phyloP scores from a whole-genome alignment of 2,797 vertebrate genomes.

The Tiaroga cobitis region DNA sequence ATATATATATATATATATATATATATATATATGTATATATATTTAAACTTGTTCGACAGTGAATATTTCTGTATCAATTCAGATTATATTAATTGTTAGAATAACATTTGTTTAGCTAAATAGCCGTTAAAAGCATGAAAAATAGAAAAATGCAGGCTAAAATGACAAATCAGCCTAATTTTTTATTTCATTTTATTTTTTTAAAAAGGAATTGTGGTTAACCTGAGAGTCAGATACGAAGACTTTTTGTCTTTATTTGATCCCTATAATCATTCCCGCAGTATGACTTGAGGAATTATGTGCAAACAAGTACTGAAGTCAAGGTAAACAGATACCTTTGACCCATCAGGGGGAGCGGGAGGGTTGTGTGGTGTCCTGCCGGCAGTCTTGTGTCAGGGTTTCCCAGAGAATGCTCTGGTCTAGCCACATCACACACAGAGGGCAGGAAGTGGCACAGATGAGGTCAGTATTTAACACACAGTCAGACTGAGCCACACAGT shows the following conservation, averaged over 20 bases:
- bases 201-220: not conserved
- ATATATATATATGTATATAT: too few species aligned
- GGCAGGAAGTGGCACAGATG: conserved; percentile 74
- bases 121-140: not conserved
- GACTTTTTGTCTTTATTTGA: not conserved
- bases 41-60: not conserved
- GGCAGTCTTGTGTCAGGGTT: conserved; percentile 68
- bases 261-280: not conserved
- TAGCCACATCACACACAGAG: conserved; percentile 73
- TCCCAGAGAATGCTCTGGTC: conserved; percentile 71
- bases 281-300: not conserved
- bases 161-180: not conserved
- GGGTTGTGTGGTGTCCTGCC: not conserved
- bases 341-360: not conserved
- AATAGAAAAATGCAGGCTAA: not conserved
- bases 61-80: not conserved
- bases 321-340: not conserved
- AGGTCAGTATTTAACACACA: conserved; percentile 70
- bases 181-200: too few species aligned
- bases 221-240: not conserved
- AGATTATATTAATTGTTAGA: not conserved
- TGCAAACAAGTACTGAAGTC: not conserved
- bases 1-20: too few species aligned
- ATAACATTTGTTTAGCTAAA: not conserved
- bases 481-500: conserved; percentile 70